These are phyloP conservation scores for Ephestia elutella DNA, from an alignment of 1,140 invertebrate genomes.

Conservation along the genomic window DNA sequence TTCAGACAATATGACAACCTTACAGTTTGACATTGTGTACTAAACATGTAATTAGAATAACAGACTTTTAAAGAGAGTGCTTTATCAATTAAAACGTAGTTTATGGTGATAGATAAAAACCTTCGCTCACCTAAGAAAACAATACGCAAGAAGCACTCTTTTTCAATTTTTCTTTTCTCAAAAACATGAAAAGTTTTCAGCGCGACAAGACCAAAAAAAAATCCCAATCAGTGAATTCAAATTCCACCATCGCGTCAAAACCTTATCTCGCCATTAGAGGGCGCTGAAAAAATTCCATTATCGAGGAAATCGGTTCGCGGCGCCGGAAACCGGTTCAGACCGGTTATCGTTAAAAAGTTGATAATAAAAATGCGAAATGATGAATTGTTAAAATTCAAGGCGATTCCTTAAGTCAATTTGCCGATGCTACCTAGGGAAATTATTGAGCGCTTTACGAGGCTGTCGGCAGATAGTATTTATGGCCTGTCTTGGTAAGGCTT, in stretches of 20 bases:
- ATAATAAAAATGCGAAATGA: slow-evolving; percentile 25
- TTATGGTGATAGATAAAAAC: too few relatives aligned
- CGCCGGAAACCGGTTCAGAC: slow-evolving; percentile 15
- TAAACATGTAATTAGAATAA: too few relatives aligned
- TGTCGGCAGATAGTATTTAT: neutral
- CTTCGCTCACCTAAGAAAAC: too few relatives aligned
- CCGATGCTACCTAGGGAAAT: slow-evolving; percentile 43
- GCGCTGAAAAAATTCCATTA: slow-evolving; percentile 4
- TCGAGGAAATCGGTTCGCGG: slow-evolving; percentile 4
- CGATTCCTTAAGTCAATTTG: slow-evolving; percentile 45
- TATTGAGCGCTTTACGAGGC: slow-evolving; percentile 17
- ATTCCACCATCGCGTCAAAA: neutral
- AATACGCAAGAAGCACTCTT: too few relatives aligned
- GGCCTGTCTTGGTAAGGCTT: neutral
- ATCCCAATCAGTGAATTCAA: neutral
- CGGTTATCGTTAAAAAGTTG: slow-evolving; percentile 18
- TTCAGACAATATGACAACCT: too few relatives aligned
- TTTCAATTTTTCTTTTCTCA: too few relatives aligned
- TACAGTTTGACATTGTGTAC: too few relatives aligned
- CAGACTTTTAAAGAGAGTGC: too few relatives aligned
- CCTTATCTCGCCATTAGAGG: slow-evolving; percentile 4
- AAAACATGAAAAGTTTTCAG: too few relatives aligned
- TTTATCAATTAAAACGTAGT: too few relatives aligned
- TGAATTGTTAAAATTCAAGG: slow-evolving; percentile 45
- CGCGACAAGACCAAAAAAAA: neutral